Conservation (phyloP, 2,113 vertebrate genomes). For the Lophura nycthemera region DNA sequence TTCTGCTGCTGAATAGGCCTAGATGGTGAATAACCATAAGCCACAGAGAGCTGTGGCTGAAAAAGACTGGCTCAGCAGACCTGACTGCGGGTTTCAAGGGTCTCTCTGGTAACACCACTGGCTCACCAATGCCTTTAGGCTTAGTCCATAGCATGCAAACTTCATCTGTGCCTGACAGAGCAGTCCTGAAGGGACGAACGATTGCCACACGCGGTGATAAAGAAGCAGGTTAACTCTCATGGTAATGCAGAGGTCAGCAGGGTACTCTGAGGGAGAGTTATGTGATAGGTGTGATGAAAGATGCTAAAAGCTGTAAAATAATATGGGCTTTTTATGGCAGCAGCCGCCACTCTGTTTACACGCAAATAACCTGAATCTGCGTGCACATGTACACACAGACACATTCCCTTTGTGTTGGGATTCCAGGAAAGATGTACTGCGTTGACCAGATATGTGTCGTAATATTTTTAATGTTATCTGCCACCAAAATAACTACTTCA, state of each 20-base stretch:
- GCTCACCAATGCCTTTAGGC: background rate
- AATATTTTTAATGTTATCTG: background rate
- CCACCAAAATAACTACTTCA: background rate
- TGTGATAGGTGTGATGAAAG: background rate
- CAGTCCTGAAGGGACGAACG: background rate
- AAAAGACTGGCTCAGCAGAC: background rate
- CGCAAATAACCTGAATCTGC: background rate
- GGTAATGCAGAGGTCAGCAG: background rate
- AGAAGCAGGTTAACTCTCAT: background rate
- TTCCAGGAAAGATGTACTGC: background rate
- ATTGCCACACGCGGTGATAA: background rate
- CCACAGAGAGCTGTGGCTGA: background rate
- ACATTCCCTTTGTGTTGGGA: background rate
- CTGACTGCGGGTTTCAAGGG: background rate
- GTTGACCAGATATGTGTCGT: background rate
- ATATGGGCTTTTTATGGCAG: background rate
- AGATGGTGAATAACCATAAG: conserved; percentile 15
- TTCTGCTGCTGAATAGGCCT: conserved; percentile 45
- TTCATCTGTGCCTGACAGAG: background rate
- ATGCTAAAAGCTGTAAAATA: conserved; percentile 14
- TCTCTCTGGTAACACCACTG: background rate
- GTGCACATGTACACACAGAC: too few species aligned
- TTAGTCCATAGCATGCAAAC: background rate
- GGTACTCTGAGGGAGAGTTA: background rate
- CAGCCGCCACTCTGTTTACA: background rate